A percentile compares a stretch with the other conserved stretches of the same genome.
Evolutionary conservation across 2,113 vertebrate species (phyloP).

Genomic region (Porphyrio hochstetteri): DNA sequence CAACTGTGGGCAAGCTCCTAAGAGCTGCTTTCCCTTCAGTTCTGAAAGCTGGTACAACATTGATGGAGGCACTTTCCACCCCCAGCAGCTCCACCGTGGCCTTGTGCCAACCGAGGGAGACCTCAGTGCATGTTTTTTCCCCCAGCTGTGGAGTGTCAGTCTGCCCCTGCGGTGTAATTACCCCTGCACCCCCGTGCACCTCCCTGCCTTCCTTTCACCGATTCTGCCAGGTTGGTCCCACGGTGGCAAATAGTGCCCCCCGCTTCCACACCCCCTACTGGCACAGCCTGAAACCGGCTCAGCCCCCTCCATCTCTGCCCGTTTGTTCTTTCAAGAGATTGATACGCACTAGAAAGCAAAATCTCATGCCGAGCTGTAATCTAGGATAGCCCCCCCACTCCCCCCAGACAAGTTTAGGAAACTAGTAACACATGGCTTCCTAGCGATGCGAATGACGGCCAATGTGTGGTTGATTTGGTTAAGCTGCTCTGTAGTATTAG

Average conservation of each 20-base stretch:
- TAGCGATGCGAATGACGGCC: background rate
- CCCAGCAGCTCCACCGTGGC: background rate
- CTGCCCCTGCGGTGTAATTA: background rate
- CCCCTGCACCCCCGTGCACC: too few relatives aligned
- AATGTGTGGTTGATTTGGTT: background rate
- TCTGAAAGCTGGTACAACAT: background rate
- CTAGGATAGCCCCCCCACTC: background rate
- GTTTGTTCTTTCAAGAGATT: background rate
- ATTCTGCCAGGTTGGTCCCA: background rate
- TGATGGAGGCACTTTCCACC: background rate
- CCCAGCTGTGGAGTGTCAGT: background rate
- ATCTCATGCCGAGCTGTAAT: background rate
- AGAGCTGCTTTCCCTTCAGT: background rate
- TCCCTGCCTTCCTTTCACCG: background rate
- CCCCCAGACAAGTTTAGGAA: background rate
- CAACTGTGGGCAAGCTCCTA: background rate
- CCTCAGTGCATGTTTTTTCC: background rate
- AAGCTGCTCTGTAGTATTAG: slow-evolving; percentile 65
- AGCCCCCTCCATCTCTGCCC: background rate
- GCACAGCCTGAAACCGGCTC: background rate
- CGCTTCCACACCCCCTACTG: background rate
- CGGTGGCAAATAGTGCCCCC: background rate
- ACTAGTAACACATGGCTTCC: background rate
- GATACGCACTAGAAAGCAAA: background rate
- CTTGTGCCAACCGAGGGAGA: background rate